Evolutionary conservation across 2,888 invertebrate species (phyloP).

Genomic region (Cybosia mesomella): DNA sequence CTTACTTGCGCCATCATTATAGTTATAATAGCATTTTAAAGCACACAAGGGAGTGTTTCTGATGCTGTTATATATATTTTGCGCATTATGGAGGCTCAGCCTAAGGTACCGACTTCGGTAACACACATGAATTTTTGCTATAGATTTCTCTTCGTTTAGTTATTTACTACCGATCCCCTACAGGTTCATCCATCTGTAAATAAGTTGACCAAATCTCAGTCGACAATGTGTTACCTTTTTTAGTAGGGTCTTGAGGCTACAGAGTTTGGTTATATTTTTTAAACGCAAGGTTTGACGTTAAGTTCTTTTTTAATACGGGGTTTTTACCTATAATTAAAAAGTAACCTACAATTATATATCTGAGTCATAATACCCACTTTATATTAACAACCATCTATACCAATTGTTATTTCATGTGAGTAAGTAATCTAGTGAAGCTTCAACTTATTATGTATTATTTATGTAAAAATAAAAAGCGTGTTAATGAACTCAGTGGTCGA

Average conservation of each 20-base stretch:
- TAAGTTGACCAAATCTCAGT: constrained; percentile 34
- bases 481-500: too few relatives aligned
- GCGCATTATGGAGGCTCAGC: constrained; percentile 23
- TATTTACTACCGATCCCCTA: constrained; percentile 44
- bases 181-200: constrained; percentile 44
- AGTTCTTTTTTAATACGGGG: too few relatives aligned
- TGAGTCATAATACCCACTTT: too few relatives aligned
- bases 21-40: neutral
- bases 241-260: constrained; percentile 7
- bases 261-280: constrained; percentile 11
- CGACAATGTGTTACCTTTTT: constrained; percentile 23
- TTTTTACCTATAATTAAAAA: too few relatives aligned
- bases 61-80: constrained; percentile 11
- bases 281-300: neutral
- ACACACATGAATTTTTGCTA: constrained; percentile 57
- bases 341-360: too few relatives aligned
- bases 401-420: too few relatives aligned
- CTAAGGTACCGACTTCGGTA: constrained; percentile 53
- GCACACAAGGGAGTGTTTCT: neutral
- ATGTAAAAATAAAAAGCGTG: too few relatives aligned
- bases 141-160: constrained; percentile 45
- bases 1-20: too few relatives aligned
- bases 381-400: too few relatives aligned
- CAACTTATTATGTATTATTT: too few relatives aligned
- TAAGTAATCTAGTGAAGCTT: too few relatives aligned